phyloP scores from a whole-genome alignment of 2,888 invertebrate genomes.

The Cantharis lateralis region DNA sequence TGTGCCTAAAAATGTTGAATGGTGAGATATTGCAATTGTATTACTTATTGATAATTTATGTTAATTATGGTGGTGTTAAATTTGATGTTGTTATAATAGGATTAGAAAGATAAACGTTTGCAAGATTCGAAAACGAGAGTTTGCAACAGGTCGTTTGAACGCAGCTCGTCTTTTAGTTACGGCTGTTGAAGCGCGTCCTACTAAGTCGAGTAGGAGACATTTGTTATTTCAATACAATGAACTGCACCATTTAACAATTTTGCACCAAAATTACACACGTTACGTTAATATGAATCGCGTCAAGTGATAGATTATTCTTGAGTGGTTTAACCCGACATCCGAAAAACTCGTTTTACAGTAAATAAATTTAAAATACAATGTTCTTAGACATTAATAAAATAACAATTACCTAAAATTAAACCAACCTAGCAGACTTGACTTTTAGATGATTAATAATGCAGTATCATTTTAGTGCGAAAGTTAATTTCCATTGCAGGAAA shows the following conservation, averaged over 20 bases:
- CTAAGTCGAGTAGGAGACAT: slow-evolving; percentile 51
- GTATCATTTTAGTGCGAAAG: background rate
- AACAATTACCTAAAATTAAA: background rate
- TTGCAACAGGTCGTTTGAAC: slow-evolving; percentile 35
- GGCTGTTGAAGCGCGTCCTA: slow-evolving; percentile 31
- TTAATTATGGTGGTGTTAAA: slow-evolving; percentile 23
- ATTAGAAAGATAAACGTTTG: slow-evolving; percentile 31
- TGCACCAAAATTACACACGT: slow-evolving; percentile 52
- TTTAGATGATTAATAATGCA: background rate
- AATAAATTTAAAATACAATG: slow-evolving; percentile 15
- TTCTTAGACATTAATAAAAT: background rate
- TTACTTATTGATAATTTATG: slow-evolving; percentile 8
- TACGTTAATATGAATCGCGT: slow-evolving; percentile 41
- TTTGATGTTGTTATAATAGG: slow-evolving; percentile 30
- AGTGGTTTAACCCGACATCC: slow-evolving; percentile 38
- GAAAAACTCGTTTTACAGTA: slow-evolving; percentile 25
- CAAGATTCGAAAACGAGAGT: slow-evolving; percentile 23
- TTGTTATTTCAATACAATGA: slow-evolving; percentile 57
- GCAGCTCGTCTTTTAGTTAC: slow-evolving; percentile 36
- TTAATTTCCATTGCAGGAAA: background rate
- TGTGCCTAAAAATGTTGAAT: background rate
- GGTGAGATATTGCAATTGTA: background rate
- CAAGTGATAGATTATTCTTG: slow-evolving; percentile 45
- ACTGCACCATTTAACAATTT: slow-evolving; percentile 56
- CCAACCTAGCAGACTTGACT: background rate